Evolutionary conservation across 2,888 invertebrate genomes (phyloP).

Genomic region (Maniola hyperantus): DNA sequence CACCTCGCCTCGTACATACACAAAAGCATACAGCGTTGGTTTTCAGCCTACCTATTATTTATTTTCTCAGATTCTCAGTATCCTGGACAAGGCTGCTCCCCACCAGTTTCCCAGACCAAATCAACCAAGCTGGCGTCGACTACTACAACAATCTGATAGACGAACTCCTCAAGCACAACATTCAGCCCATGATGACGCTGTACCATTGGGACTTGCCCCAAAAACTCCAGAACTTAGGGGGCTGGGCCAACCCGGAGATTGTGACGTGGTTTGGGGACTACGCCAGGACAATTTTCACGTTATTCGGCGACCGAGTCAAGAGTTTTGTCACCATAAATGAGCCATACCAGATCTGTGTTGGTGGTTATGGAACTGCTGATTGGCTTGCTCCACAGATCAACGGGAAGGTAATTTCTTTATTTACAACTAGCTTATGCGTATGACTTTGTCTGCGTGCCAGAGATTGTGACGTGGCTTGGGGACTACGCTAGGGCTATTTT

Average conservation of each 20-base stretch:
- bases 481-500: background rate
- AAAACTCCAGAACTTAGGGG: conserved; percentile 67
- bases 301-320: conserved; percentile 68
- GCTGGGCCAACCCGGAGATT: conserved; percentile 84
- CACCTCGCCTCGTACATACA: too few relatives aligned
- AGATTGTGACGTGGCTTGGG: background rate
- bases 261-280: background rate
- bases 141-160: conserved; percentile 88
- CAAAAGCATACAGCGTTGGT: too few relatives aligned
- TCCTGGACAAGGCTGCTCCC: conserved; percentile 88
- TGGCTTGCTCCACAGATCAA: conserved; percentile 53
- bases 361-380: conserved; percentile 64
- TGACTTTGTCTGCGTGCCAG: too few relatives aligned
- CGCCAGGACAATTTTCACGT: background rate
- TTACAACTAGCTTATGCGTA: too few relatives aligned
- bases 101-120: conserved; percentile 78
- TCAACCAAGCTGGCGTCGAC: conserved; percentile 85
- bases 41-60: background rate
- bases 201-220: conserved; percentile 85
- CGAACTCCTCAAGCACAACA: conserved; percentile 80
- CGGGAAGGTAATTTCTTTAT: conserved; percentile 27
- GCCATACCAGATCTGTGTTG: conserved; percentile 60
- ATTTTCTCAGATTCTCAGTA: conserved; percentile 78
- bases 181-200: conserved; percentile 83
- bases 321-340: conserved; percentile 83